phyloP scores from a whole-genome alignment of 2,797 vertebrate species.

The Borostomias antarcticus region DNA sequence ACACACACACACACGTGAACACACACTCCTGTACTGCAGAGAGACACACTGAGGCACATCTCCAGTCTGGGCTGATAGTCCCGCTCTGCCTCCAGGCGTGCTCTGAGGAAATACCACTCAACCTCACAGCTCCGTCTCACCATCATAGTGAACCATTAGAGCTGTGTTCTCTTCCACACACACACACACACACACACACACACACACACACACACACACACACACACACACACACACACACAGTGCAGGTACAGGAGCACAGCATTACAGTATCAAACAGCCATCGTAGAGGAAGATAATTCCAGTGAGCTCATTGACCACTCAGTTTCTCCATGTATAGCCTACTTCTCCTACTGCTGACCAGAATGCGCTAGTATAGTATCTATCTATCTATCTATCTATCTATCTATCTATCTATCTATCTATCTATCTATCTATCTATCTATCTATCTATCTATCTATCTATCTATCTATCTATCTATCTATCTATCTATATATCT shows the following conservation, averaged over 20 bases:
- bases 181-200: slow-evolving; percentile 24
- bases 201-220: slow-evolving; percentile 31
- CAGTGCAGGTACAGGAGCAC: slow-evolving; percentile 19
- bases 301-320: neutral
- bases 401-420: too few relatives aligned
- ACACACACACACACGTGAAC: slow-evolving; percentile 12
- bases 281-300: neutral
- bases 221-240: slow-evolving; percentile 60
- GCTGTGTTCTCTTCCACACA: neutral
- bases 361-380: too few relatives aligned
- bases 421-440: too few relatives aligned
- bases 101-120: neutral
- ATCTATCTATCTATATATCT: too few relatives aligned
- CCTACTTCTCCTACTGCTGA: too few relatives aligned
- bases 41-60: neutral
- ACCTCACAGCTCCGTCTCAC: slow-evolving; percentile 13
- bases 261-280: neutral
- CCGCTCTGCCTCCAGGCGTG: slow-evolving; percentile 28
- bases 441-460: too few relatives aligned
- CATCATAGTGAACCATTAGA: slow-evolving; percentile 5
- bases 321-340: neutral
- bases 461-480: too few relatives aligned
- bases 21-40: slow-evolving; percentile 20
- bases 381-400: too few relatives aligned
- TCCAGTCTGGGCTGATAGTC: neutral